Percentiles rank a stretch among this genome's conserved stretches.
Evolutionary conservation across 2,888 invertebrate species (phyloP).

Genomic region (Candidula unifasciata): DNA sequence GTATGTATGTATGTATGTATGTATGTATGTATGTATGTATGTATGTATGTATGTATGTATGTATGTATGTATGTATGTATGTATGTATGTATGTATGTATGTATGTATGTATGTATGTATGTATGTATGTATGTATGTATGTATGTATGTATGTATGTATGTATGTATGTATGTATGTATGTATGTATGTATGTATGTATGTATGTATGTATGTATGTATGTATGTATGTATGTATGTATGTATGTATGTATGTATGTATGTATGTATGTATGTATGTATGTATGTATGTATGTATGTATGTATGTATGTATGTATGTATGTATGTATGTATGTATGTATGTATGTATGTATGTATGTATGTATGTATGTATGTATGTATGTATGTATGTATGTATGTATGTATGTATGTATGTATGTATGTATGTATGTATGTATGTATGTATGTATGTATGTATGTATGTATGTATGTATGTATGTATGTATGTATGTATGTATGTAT

Average conservation of each 20-base stretch:
- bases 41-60: background rate
- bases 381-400: background rate
- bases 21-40: background rate
- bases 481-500: too few species aligned
- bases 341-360: background rate
- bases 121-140: background rate
- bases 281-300: background rate
- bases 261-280: background rate
- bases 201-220: too few species aligned
- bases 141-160: too few species aligned
- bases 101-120: background rate
- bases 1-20: background rate
- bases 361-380: background rate
- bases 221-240: too few species aligned
- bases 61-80: background rate
- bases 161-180: background rate
- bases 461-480: background rate
- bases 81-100: background rate
- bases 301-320: background rate
- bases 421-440: background rate
- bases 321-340: background rate
- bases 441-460: background rate
- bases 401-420: background rate
- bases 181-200: constrained; percentile 1
- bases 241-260: too few species aligned